A percentile compares a stretch with the other conserved stretches of the same genome.
Evolutionary conservation across 2,113 vertebrate genomes (phyloP).

Genomic region (Rhinolophus ferrumequinum): DNA sequence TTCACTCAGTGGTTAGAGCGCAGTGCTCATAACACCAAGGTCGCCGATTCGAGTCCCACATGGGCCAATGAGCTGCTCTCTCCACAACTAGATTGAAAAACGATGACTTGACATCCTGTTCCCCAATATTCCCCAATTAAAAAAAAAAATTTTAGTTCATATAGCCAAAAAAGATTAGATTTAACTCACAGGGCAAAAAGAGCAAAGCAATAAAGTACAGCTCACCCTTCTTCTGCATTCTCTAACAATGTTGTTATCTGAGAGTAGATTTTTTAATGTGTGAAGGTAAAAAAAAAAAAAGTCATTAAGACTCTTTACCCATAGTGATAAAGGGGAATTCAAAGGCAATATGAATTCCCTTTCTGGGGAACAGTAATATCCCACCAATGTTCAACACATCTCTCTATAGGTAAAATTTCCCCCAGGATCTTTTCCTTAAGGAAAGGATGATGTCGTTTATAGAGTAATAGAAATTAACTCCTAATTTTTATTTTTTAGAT

Average conservation of each 20-base stretch:
- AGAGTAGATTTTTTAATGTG: background rate
- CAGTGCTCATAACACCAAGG: too few species aligned
- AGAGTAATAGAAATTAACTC: background rate
- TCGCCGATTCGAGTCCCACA: too few species aligned
- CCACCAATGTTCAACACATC: background rate
- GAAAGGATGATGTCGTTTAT: conserved; percentile 21
- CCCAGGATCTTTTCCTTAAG: background rate
- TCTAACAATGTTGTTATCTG: background rate
- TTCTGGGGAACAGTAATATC: background rate
- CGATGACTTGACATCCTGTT: too few species aligned
- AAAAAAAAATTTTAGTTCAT: background rate
- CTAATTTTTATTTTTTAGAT: background rate
- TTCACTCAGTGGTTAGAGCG: too few species aligned
- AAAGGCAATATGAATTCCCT: background rate
- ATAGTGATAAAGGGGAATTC: background rate
- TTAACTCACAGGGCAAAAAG: background rate
- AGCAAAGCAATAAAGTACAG: background rate
- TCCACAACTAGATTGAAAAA: too few species aligned
- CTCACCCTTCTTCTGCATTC: conserved; percentile 27
- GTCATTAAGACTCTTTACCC: background rate
- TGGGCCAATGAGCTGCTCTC: too few species aligned
- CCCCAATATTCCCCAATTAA: too few species aligned
- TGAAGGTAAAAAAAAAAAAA: conserved; percentile 14
- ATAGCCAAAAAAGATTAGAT: background rate
- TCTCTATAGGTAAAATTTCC: background rate